Base-by-base conservation (phyloP, 2,888 invertebrate species). In the Cordilura impudica region DNA sequence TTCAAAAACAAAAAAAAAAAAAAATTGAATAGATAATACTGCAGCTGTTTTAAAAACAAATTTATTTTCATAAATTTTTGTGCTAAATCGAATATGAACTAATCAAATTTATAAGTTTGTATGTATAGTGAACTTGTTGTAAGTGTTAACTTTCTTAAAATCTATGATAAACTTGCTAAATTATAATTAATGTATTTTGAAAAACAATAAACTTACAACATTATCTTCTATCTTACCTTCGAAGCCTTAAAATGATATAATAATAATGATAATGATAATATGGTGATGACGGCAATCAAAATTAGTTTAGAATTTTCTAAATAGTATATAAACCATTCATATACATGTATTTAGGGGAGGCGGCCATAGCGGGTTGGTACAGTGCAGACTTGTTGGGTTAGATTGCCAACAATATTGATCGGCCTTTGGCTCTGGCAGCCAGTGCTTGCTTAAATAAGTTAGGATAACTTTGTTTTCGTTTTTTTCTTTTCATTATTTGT, bases 131-230 rank as follows among this genome's bases (percentile, higher is more conserved):
- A 56, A 67, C 2, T 31, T 16, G n/a, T n/a, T n/a, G 18, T 65
- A 39, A 49, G 39, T 58, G 10, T 39, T 35, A 58, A 51, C 39
- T 12, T 39, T 43, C 31, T 60, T 67, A 54, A 67, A 4, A 61
- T 54, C 16, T 67, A 53, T 47, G 45, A 63, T 47, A 56, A 61
- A 56, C 61, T 75, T 69, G 47, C 21, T 75, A 75, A 69, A 53
- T 54, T 47, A 29, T 61, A 35, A 61, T n/a, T n/a, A n/a, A n/a
- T 60, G 26, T 29, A 39, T 31, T 60, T 51, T 35, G 31, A 39
- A 66, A 51, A 47, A 21, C 7, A 18, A 75, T 39, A 39, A 54
- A 63, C 35, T 69, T 47, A 39, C 31, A 61, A 74, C 51, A 58
- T 49, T 53, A 26, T 63, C 29, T 47, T 49, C n/a, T 72, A 43